Percentiles rank a stretch among this genome's conserved stretches.
phyloP scores from a whole-genome alignment of 2,797 vertebrate species.

The Dipus sagitta region DNA sequence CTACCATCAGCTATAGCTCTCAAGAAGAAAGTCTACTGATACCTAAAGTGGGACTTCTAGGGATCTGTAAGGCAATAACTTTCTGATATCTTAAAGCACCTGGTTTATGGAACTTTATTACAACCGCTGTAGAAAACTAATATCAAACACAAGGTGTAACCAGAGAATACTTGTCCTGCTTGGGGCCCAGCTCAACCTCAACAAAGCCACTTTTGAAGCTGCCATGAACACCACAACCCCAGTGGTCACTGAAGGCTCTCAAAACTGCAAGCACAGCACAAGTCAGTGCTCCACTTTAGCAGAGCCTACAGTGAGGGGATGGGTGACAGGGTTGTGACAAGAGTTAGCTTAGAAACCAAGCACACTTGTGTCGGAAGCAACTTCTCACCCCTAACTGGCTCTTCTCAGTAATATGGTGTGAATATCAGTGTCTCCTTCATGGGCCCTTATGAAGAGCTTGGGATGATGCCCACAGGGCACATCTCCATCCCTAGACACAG shows the following conservation, averaged over 20 bases:
- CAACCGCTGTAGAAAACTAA: accelerated
- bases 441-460: neutral
- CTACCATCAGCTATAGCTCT: neutral
- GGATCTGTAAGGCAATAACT: neutral
- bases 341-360: neutral
- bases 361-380: neutral
- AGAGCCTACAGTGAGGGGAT: neutral
- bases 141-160: neutral
- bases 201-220: neutral
- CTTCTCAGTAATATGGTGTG: neutral
- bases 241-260: neutral
- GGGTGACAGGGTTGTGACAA: accelerated
- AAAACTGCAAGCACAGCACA: accelerated
- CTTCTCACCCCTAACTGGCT: neutral
- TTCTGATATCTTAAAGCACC: neutral
- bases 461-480: neutral
- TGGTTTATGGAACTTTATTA: neutral
- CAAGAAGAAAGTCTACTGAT: neutral
- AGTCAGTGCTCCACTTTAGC: accelerated
- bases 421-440: neutral
- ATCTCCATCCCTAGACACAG: neutral
- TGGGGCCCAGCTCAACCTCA: neutral
- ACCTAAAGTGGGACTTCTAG: neutral
- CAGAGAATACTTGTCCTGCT: neutral
- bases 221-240: neutral